Conservation (phyloP, 2,113 vertebrate species). For the Dolichallabes microphthalmus region DNA sequence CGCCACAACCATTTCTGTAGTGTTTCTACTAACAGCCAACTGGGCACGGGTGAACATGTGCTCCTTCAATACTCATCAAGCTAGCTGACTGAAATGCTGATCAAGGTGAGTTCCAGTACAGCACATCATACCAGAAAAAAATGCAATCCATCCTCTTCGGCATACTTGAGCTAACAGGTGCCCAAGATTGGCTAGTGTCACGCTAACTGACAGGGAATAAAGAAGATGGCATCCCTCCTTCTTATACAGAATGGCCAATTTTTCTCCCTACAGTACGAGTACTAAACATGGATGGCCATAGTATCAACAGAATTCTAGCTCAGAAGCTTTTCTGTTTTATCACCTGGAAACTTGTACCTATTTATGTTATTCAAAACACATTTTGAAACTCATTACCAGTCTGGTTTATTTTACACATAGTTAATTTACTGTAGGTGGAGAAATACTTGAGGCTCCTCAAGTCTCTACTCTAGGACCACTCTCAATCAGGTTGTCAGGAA, state of each 20-base stretch:
- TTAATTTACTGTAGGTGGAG: background rate
- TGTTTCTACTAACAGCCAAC: background rate
- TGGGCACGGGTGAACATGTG: background rate
- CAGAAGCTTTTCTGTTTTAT: background rate
- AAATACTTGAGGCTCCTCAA: background rate
- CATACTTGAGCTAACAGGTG: background rate
- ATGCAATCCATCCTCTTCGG: background rate
- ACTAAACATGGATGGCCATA: background rate
- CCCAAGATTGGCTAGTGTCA: background rate
- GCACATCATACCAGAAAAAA: background rate
- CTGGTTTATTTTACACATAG: background rate
- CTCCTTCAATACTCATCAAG: background rate
- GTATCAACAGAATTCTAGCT: background rate
- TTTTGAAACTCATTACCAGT: background rate
- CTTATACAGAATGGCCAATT: background rate
- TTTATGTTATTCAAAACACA: background rate
- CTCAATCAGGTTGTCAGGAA: background rate
- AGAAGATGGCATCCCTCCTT: background rate
- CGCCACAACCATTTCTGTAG: background rate
- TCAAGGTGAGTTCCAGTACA: too few species aligned
- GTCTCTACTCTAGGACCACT: slow-evolving; percentile 8
- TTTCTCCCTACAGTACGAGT: background rate
- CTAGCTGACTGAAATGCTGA: background rate
- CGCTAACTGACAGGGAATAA: background rate
- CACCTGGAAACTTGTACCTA: background rate